phyloP scores from a whole-genome alignment of 2,888 invertebrate species.

The Fragum whitleyi region DNA sequence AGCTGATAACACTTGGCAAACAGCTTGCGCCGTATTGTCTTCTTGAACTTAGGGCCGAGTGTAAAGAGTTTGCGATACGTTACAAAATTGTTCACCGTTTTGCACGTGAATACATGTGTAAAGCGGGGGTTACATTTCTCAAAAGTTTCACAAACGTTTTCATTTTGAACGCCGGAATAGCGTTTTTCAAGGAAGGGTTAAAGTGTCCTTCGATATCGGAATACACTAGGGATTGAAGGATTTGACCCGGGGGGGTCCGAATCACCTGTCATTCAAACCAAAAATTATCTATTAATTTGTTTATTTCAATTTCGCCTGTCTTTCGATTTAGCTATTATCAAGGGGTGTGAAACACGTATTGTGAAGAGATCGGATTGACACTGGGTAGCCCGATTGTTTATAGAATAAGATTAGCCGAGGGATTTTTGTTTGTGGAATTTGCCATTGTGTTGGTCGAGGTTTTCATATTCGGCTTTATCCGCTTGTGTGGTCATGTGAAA shows the following conservation, averaged over 20 bases:
- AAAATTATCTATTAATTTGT: slow-evolving; percentile 6
- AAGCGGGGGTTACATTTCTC: no score
- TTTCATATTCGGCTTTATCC: background rate
- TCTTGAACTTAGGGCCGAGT: no score
- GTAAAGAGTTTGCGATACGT: no score
- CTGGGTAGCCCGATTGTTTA: background rate
- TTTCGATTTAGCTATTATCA: slow-evolving; percentile 7
- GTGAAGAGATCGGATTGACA: background rate
- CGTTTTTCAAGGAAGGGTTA: no score
- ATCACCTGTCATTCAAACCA: slow-evolving; percentile 21
- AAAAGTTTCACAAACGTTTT: no score
- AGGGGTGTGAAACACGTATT: slow-evolving; percentile 14
- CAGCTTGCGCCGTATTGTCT: no score
- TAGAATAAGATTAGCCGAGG: background rate
- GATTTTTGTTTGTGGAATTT: background rate
- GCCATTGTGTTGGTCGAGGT: background rate
- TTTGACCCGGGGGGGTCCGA: slow-evolving; percentile 12
- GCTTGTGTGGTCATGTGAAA: background rate
- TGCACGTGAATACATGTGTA: no score
- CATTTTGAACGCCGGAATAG: no score
- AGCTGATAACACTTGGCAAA: no score
- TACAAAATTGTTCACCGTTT: no score
- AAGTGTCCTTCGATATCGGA: background rate
- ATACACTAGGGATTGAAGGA: background rate
- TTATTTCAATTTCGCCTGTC: slow-evolving; percentile 25